Base-by-base conservation (phyloP, 1,140 invertebrate genomes). In the Drosophila ohnishii region DNA sequence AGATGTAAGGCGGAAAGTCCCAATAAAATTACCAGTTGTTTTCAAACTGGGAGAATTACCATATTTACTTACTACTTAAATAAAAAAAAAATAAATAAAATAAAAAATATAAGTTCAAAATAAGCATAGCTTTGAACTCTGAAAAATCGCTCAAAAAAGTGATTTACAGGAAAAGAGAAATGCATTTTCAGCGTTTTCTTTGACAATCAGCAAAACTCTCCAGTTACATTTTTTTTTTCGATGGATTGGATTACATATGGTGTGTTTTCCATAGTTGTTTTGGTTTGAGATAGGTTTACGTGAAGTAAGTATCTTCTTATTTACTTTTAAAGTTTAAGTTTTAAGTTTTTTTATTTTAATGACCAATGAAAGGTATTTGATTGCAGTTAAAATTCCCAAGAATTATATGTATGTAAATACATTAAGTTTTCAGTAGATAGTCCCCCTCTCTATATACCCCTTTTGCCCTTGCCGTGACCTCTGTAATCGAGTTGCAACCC, bases 401-500 rank as follows among this genome's bases (percentile, higher is more conserved):
- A 55, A 53, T 35, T 53, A 35, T 53, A 19, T 11, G 1, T 28
- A 25, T 1, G n/a, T 7, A 13, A 5, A 28, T 28, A 28, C 25
- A 28, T 51, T 4, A 13, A 32, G n/a, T 11, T 34, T 16, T 30
- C n/a, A 11, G 25, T 8, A 58, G 25, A 9, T n/a, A 58, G 16
- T 11, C 14, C 32, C 32, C 14, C 16, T 16, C 19, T 5, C 42
- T 8, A 19, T 7, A 1, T 32, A 25, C 40, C 67, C 50, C 50
- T 28, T 48, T 71, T 71, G 65, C 65, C 42, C 67, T 71, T 71
- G 42, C 35, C 66, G 2, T 48, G 48, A 71, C 65, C 44, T 40
- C 66, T 48, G 63, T 34, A 10, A 40, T 58, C 39, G 34, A 39
- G 25, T 65, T 32, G 19, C 42, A 64, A 37, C 28, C 60, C 44